A percentile compares a stretch with the other conserved stretches of the same genome.
These are phyloP conservation scores for Aplysina aerophoba DNA, from an alignment of 37 sponge, comb jelly and placozoan species.

Conservation along the genomic window DNA sequence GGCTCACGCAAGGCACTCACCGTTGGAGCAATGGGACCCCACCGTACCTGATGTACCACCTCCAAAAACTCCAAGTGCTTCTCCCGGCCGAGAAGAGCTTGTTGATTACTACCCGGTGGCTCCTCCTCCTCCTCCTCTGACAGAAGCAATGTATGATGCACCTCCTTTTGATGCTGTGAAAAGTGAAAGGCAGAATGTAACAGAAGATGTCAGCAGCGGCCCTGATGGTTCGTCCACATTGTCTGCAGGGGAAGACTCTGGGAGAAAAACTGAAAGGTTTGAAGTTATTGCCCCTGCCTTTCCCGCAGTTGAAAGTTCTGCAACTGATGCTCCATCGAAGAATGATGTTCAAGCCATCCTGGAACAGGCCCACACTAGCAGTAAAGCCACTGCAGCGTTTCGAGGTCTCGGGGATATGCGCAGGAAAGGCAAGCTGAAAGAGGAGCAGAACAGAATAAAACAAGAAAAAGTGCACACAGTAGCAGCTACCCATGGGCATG, in stretches of 20 bases:
- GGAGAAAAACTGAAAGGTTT: neutral
- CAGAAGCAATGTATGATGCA: neutral
- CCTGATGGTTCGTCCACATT: too few species aligned
- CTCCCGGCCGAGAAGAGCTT: neutral
- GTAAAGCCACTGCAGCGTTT: neutral
- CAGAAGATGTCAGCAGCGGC: too few species aligned
- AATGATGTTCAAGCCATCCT: slow-evolving; percentile 18
- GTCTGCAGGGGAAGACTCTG: too few species aligned
- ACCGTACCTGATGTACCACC: neutral
- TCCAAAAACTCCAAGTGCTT: neutral
- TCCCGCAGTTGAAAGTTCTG: neutral
- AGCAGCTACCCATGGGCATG: too few species aligned
- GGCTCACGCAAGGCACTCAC: neutral
- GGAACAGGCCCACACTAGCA: neutral
- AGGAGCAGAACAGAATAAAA: neutral
- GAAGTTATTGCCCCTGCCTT: slow-evolving; percentile 18
- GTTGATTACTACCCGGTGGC: neutral
- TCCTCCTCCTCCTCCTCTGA: neutral
- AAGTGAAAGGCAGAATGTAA: neutral
- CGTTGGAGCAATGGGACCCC: neutral
- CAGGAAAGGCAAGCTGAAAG: neutral
- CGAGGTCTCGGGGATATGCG: neutral
- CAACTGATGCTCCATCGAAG: neutral
- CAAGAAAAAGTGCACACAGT: too few species aligned
- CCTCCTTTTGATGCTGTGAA: neutral